Conservation (phyloP, 2,888 invertebrate species). For the Scaptomyza reducta region DNA sequence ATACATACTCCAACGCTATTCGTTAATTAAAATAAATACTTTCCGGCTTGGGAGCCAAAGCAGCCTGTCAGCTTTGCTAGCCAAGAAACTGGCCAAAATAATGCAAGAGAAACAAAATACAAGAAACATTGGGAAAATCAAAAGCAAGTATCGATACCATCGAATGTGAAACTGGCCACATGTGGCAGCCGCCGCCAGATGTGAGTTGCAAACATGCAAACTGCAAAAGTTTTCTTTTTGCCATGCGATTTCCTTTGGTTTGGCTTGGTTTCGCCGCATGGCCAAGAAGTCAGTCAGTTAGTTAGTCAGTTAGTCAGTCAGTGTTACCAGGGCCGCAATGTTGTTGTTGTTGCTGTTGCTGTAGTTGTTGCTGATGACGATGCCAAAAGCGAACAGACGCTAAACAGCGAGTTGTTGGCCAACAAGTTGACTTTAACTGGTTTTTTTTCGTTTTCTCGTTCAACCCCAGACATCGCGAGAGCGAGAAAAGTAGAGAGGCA, state of each 20-base stretch:
- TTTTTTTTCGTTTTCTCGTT: slow-evolving; percentile 32
- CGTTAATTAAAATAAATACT: slow-evolving; percentile 78
- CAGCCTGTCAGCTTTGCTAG: slow-evolving; percentile 20
- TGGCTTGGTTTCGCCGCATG: slow-evolving; percentile 49
- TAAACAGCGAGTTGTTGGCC: slow-evolving; percentile 57
- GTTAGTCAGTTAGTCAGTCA: slow-evolving; percentile 56
- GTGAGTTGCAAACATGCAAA: slow-evolving; percentile 6
- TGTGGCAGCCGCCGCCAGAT: slow-evolving; percentile 45
- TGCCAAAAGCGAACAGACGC: slow-evolving; percentile 59
- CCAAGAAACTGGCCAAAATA: slow-evolving; percentile 51
- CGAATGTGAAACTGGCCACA: slow-evolving; percentile 69
- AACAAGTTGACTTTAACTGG: slow-evolving; percentile 64
- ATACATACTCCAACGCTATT: slow-evolving; percentile 51
- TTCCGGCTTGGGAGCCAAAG: slow-evolving; percentile 63
- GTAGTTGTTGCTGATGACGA: slow-evolving; percentile 57
- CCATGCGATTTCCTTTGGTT: slow-evolving; percentile 47
- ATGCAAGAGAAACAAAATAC: slow-evolving; percentile 1
- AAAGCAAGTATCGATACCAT: slow-evolving; percentile 43
- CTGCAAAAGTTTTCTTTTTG: slow-evolving; percentile 43
- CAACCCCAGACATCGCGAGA: slow-evolving; percentile 11
- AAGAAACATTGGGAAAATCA: slow-evolving; percentile 33
- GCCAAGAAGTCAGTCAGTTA: slow-evolving; percentile 66
- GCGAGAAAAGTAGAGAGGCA: slow-evolving; percentile 17
- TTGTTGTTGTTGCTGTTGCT: slow-evolving; percentile 46
- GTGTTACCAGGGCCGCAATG: slow-evolving; percentile 61